phyloP scores from a whole-genome alignment of 2,113 vertebrate genomes.

The Hyperopisus bebe region DNA sequence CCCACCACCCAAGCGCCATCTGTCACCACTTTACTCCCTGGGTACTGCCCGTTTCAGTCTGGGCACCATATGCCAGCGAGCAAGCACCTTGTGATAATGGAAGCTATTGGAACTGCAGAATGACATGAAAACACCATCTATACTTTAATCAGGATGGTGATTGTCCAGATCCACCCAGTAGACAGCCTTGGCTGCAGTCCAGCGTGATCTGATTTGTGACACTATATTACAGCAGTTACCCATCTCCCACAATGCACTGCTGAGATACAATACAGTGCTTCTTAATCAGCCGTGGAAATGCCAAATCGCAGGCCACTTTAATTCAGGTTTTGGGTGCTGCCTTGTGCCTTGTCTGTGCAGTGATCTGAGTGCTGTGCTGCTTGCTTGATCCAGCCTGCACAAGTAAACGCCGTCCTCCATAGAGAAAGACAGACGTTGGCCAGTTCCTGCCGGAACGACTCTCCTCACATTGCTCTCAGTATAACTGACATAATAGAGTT shows the following conservation, averaged over 20 bases:
- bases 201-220: neutral
- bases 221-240: too few species aligned
- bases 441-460: neutral
- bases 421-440: neutral
- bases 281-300: neutral
- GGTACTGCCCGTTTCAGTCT: neutral
- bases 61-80: neutral
- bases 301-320: neutral
- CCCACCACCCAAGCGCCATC: constrained; percentile 11
- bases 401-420: neutral
- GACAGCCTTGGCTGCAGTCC: neutral
- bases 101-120: neutral
- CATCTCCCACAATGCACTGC: neutral
- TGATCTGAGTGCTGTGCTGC: neutral
- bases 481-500: neutral
- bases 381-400: neutral
- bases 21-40: neutral
- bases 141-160: neutral
- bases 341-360: neutral
- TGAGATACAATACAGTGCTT: neutral
- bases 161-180: neutral
- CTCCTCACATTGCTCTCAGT: neutral
- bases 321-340: neutral
- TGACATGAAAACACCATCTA: neutral
- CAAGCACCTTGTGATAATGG: neutral